Base-by-base conservation (phyloP, 2,113 vertebrate species). In the Azemiops feae region DNA sequence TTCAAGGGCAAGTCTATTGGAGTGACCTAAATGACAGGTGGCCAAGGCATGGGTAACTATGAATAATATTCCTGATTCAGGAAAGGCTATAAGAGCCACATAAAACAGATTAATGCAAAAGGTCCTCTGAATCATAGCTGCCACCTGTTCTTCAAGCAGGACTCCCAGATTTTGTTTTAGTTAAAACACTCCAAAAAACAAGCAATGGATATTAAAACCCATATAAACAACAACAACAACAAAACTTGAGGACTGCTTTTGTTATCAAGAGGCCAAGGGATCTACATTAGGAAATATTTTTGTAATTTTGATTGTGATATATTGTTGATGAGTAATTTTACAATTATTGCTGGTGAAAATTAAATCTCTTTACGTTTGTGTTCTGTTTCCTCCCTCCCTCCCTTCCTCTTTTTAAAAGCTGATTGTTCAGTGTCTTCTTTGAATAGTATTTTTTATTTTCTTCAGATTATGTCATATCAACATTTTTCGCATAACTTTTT, bases 321-420 rank as follows among this genome's bases (percentile, higher is more conserved):
- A 96, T 91, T 50, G 7, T 93, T 91, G 1, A 0, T 95, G 88
- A 96, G 89, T 96, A 94, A 95, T 69, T 4, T 95, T 95, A 93
- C 93, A 96, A 93, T 89, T 90, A 91, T 93, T 96, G 94, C 81
- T 93, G 88, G 90, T 95, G 92, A 93, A 96, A 53, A 89, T 96
- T 91, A 92, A 85, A 81, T 96, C 93, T 91, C 93, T 95, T 96
- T 94, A 95, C 91, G 93, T 94, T 93, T 97, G 53, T 96, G 95
- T 94, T 91, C 93, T 54, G 94, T 89, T 96, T 96, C 93, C 94
- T 50, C 50, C 95, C 34, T 43, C 93, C 90, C 14, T 0, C 1
- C 94, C 93, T 93, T 91, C 27, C 16, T 20, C 4, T 47, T 55
- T 50, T 43, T n/a, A 81, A 54, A 34, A 87, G 91, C 92, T 92